Base-by-base conservation (phyloP, 1,140 invertebrate genomes). In the Zaprionus capensis region DNA sequence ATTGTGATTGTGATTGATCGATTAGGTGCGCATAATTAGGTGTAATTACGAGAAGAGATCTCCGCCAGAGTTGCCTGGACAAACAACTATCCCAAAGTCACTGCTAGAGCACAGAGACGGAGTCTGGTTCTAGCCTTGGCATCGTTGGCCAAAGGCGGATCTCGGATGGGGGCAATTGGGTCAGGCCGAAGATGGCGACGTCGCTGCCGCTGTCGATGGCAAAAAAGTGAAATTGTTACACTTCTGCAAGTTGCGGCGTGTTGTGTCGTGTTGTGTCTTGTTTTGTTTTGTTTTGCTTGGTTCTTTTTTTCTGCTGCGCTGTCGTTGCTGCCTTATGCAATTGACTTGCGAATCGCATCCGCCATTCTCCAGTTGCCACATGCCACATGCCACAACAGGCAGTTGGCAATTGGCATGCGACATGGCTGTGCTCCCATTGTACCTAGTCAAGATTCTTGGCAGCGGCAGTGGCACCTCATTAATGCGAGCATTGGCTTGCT, bases 211-310 rank as follows among this genome's bases (percentile, higher is more conserved):
- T 5, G 36, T 7, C 20, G 64, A 53, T 53, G 53, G 36, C 44
- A 83, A 76, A 86, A 87, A 88, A 88, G 84, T 86, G 84, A 88
- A 88, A 88, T 84, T 88, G 85, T 90, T 88, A 81, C 80, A 80
- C 56, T 80, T 61, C 22, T 41, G n/a, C 57, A 15, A 15, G 14
- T 56, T 2, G 26, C 5, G 53, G 20, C 55, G 22, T 71, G 51
- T 46, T 71, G 17, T 76, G 46, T 53, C 20, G 20, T 22, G 22
- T 44, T 44, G 28, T 56, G 36, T 26, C 53, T 17, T 24, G 15
- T 24, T 55, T 24, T 24, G 22, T 72, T 66, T 28, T 74, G 44
- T 69, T n/a, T 64, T 63, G 34, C 6, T 44, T 53, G 59, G 22
- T 46, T 22, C n/a, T 70, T 38, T 58, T 55, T 63, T 51, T 58